Conservation (phyloP, 2,797 vertebrate species). For the Cichlasoma orientale region DNA sequence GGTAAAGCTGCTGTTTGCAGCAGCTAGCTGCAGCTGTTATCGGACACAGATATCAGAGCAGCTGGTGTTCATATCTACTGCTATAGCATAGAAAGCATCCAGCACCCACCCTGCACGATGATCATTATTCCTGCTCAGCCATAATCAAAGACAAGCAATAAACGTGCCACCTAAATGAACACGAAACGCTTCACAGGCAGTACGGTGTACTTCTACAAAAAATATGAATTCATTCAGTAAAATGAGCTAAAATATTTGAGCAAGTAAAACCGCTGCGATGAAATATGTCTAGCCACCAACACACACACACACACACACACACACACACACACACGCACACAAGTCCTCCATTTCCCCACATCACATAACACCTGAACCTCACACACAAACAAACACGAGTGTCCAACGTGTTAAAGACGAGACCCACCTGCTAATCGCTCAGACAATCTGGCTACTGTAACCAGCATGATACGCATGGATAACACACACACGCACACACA, state of each 20-base stretch:
- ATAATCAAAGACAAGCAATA: not conserved
- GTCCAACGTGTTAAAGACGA: constrained; percentile 63
- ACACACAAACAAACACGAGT: constrained; percentile 68
- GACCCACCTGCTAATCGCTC: constrained; percentile 67
- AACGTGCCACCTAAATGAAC: rapidly evolving
- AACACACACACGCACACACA: not conserved
- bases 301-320: not conserved
- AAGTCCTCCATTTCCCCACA: constrained; percentile 30
- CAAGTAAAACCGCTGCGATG: not conserved
- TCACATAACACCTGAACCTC: constrained; percentile 58
- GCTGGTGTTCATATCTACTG: not conserved
- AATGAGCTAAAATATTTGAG: not conserved
- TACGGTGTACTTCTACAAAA: not conserved
- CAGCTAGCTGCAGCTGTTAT: not conserved
- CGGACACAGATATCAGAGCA: not conserved
- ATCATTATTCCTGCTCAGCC: not conserved
- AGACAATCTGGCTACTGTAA: constrained; percentile 69
- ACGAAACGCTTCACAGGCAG: not conserved
- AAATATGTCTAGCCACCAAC: not conserved
- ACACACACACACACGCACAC: not conserved
- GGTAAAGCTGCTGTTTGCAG: not conserved
- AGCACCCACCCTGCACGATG: not conserved
- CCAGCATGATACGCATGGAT: not conserved
- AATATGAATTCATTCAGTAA: not conserved
- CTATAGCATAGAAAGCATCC: too few species aligned